Conservation (phyloP, 2,113 vertebrate genomes). For the Vulpes lagopus region DNA sequence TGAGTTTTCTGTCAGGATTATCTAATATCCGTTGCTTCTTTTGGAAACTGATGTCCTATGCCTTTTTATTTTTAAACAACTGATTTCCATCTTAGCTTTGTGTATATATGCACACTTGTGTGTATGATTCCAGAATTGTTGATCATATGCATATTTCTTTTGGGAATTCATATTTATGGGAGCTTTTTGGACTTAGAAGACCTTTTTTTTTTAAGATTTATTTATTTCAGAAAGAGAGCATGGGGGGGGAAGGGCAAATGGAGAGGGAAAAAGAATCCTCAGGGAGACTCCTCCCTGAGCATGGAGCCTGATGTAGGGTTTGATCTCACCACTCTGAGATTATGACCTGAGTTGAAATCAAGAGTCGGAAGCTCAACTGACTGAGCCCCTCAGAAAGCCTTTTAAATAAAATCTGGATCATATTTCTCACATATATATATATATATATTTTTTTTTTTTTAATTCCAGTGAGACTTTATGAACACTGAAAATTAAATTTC, state of each 20-base stretch:
- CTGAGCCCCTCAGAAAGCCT: not conserved
- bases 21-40: not conserved
- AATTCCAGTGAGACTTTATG: not conserved
- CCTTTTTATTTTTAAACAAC: not conserved
- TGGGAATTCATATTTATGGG: conserved; percentile 31
- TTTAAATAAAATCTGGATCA: conserved; percentile 6
- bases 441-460: not conserved
- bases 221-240: not conserved
- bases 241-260: not conserved
- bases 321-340: not conserved
- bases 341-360: not conserved
- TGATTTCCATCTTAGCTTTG: not conserved
- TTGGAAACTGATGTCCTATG: not conserved
- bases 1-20: conserved; percentile 8
- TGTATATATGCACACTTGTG: not conserved
- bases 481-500: conserved; percentile 33
- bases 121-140: not conserved
- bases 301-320: not conserved
- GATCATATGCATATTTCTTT: not conserved
- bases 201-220: not conserved
- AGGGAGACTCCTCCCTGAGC: not conserved
- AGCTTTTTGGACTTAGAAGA: not conserved
- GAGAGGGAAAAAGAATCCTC: not conserved
- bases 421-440: not conserved
- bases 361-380: not conserved